Conservation (phyloP, 1,140 invertebrate species). For the Caenorhabditis tropicalis region DNA sequence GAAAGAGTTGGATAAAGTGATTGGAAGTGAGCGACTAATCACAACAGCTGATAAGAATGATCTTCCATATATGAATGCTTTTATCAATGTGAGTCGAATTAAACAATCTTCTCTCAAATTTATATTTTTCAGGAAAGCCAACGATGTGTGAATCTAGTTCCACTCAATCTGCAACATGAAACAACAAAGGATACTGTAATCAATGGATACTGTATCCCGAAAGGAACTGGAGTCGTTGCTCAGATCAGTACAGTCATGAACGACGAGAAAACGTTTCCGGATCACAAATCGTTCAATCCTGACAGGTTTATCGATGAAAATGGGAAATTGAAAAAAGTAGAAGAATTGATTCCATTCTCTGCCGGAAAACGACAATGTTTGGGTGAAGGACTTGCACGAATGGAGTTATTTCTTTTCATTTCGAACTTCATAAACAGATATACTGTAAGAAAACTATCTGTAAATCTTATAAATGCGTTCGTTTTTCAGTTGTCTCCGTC, state of each 20-base stretch:
- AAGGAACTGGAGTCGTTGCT: slow-evolving; percentile 82
- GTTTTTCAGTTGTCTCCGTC: not conserved
- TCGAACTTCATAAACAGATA: slow-evolving; percentile 84
- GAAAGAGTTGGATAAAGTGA: slow-evolving; percentile 67
- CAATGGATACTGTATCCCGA: slow-evolving; percentile 75
- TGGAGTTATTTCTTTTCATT: slow-evolving; percentile 90
- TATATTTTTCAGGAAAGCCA: slow-evolving; percentile 30
- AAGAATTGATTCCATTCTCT: slow-evolving; percentile 86
- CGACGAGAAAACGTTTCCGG: slow-evolving; percentile 81
- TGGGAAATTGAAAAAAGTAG: slow-evolving; percentile 79
- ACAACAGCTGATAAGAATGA: slow-evolving; percentile 64
- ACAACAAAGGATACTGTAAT: slow-evolving; percentile 66
- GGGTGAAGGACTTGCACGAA: slow-evolving; percentile 84
- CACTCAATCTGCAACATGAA: slow-evolving; percentile 49
- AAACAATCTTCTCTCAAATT: not conserved
- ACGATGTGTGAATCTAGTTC: slow-evolving; percentile 51
- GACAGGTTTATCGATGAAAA: slow-evolving; percentile 81
- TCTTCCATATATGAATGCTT: slow-evolving; percentile 48
- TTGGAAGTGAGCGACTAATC: slow-evolving; percentile 66
- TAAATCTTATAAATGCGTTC: not conserved
- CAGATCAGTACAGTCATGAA: slow-evolving; percentile 87
- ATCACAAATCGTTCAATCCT: slow-evolving; percentile 82
- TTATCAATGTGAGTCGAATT: slow-evolving; percentile 52
- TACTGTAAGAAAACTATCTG: not conserved
- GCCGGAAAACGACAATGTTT: slow-evolving; percentile 85